Conservation (phyloP, 2,113 vertebrate genomes). For the Erythrocercus mccallii region DNA sequence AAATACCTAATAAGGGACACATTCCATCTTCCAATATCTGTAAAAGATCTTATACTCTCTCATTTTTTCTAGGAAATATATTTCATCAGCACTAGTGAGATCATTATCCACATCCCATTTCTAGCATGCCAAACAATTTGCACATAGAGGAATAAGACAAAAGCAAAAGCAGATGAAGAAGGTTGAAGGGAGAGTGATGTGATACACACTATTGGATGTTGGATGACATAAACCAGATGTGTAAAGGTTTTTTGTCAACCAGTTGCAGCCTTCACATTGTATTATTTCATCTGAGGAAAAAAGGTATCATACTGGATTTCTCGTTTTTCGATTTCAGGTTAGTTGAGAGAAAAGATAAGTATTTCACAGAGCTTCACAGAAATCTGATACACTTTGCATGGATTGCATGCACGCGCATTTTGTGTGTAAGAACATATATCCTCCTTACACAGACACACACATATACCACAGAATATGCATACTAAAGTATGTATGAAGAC, state of each 20-base stretch:
- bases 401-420: neutral
- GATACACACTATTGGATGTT: neutral
- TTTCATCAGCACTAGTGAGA: neutral
- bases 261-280: neutral
- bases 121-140: neutral
- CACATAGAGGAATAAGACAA: neutral
- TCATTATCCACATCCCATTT: neutral
- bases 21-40: neutral
- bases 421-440: neutral
- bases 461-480: neutral
- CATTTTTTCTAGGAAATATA: neutral
- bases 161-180: neutral
- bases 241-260: neutral
- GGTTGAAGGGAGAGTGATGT: neutral
- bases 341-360: neutral
- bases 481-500: neutral
- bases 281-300: neutral
- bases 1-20: neutral
- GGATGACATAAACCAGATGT: neutral
- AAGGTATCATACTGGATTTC: neutral
- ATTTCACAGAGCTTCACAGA: neutral
- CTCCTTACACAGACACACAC: neutral
- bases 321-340: neutral
- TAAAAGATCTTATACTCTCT: neutral
- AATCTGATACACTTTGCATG: neutral